phyloP scores from a whole-genome alignment of 2,113 vertebrate species.

The Chlamydotis undulata region DNA sequence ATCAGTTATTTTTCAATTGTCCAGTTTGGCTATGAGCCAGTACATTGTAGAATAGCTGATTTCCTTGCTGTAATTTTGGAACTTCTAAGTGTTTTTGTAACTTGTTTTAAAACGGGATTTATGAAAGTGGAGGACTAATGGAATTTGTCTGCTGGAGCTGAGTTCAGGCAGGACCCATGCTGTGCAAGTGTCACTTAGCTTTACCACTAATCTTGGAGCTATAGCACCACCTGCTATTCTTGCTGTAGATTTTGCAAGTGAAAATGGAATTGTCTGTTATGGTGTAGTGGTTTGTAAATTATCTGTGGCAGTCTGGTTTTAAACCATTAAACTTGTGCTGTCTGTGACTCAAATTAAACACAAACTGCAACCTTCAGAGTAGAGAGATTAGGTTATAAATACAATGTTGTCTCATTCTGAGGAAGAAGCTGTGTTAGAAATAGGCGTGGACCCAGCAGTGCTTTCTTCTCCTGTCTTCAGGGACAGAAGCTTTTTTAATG shows the following conservation, averaged over 20 bases:
- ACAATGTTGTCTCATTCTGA: not conserved
- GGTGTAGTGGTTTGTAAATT: constrained; percentile 30
- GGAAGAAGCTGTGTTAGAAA: not conserved
- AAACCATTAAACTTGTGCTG: constrained; percentile 1
- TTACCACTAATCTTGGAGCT: constrained; percentile 3
- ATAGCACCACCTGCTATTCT: constrained; percentile 15
- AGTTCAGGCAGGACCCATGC: not conserved
- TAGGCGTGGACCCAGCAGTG: not conserved
- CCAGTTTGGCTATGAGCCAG: not conserved
- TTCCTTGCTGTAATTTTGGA: constrained; percentile 10
- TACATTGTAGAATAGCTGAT: not conserved
- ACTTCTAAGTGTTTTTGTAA: not conserved
- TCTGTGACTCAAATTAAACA: not conserved
- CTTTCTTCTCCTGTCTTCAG: not conserved
- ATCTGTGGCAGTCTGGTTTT: constrained; percentile 8
- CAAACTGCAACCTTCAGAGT: not conserved
- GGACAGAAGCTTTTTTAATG: not conserved
- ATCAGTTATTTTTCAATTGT: not conserved
- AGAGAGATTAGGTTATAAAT: not conserved
- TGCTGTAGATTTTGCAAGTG: not conserved
- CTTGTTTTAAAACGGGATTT: not conserved
- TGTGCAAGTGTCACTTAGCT: not conserved
- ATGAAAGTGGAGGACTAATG: not conserved
- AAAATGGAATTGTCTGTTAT: constrained; percentile 40
- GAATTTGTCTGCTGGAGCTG: not conserved